phyloP scores from a whole-genome alignment of 2,113 vertebrate genomes.

The Rhegmatorhina hoffmannsi region DNA sequence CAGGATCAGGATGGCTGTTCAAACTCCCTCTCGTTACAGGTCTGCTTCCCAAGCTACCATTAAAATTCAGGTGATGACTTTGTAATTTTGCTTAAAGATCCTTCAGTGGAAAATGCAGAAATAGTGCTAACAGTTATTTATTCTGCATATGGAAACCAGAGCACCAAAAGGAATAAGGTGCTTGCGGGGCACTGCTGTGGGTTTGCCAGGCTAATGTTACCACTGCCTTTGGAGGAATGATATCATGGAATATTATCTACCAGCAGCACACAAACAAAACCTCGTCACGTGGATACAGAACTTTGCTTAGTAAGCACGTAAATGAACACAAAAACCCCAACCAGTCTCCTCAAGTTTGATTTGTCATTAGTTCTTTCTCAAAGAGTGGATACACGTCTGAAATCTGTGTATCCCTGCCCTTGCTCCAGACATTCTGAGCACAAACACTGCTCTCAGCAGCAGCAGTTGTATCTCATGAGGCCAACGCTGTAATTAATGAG shows the following conservation, averaged over 20 bases:
- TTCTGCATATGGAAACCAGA: background rate
- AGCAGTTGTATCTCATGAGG: conserved; percentile 63
- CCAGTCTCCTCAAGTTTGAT: background rate
- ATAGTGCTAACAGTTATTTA: background rate
- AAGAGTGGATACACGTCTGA: background rate
- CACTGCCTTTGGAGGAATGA: conserved; percentile 8
- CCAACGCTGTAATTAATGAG: conserved; percentile 72
- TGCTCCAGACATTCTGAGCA: conserved; percentile 58
- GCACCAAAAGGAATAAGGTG: conserved; percentile 8
- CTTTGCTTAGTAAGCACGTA: background rate
- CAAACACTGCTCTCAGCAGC: conserved; percentile 63
- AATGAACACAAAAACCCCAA: background rate
- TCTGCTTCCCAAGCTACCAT: background rate
- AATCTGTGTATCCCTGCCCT: conserved; percentile 34
- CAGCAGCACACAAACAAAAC: background rate
- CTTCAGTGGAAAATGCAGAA: background rate
- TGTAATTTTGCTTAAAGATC: background rate
- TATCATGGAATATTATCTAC: background rate
- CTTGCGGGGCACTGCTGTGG: conserved; percentile 25
- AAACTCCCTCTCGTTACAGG: background rate
- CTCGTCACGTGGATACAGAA: background rate
- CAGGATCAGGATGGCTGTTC: background rate
- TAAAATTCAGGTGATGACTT: background rate
- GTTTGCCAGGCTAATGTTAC: background rate
- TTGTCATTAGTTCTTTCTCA: background rate